These are phyloP conservation scores for Scarus forsteni DNA, from an alignment of 2,797 vertebrate genomes.

Conservation along the genomic window DNA sequence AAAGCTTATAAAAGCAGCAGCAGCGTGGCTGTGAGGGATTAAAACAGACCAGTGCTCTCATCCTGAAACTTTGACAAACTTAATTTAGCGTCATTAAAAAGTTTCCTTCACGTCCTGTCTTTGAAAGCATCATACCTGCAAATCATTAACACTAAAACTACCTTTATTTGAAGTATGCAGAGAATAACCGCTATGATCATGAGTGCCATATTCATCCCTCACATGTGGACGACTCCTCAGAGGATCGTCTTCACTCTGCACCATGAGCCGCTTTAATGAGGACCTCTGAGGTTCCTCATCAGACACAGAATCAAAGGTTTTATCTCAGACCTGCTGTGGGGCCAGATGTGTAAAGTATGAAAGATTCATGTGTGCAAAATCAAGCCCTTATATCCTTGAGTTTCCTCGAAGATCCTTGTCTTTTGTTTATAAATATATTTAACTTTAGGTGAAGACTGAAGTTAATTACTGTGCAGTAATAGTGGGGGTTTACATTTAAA, in stretches of 20 bases:
- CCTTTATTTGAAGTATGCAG: slow-evolving; percentile 1
- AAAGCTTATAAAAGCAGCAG: slow-evolving; percentile 40
- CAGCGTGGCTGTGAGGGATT: slow-evolving; percentile 47
- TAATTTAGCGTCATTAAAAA: neutral
- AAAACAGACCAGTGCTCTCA: slow-evolving; percentile 12
- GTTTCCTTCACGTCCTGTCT: neutral
- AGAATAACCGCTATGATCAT: slow-evolving; percentile 19
- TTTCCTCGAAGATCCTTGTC: neutral
- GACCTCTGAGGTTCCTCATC: slow-evolving; percentile 51
- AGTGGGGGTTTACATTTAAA: neutral
- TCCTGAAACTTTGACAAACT: neutral
- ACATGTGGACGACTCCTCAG: slow-evolving; percentile 27
- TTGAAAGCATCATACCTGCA: neutral
- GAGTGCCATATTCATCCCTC: slow-evolving; percentile 12
- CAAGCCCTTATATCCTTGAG: neutral
- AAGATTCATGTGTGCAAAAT: slow-evolving; percentile 4
- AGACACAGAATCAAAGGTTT: slow-evolving; percentile 40
- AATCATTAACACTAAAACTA: slow-evolving; percentile 1
- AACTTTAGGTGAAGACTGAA: no score
- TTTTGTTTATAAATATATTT: neutral
- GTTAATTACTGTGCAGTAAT: neutral
- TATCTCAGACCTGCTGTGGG: slow-evolving; percentile 11
- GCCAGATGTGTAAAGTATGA: slow-evolving; percentile 14
- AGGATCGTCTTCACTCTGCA: slow-evolving; percentile 20
- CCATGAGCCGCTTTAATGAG: slow-evolving; percentile 52